Evolutionary conservation across 2,888 invertebrate species (phyloP).

Genomic region (Hypsopygia costalis): DNA sequence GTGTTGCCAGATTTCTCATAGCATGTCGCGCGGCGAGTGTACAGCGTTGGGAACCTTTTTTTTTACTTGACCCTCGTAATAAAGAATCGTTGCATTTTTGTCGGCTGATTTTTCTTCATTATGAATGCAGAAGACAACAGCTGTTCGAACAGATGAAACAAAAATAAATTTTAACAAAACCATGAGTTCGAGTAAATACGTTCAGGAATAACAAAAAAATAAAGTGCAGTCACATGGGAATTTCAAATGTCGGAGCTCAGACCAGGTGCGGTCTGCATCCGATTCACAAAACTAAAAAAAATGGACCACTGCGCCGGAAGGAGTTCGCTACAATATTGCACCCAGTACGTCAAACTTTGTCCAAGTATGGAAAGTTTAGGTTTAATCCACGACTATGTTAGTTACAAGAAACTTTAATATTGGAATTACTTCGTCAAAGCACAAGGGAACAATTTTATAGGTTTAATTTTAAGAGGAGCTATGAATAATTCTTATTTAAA

Average conservation of each 20-base stretch:
- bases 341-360: constrained; percentile 21
- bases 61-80: no score
- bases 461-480: no score
- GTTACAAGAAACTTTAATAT: constrained; percentile 8
- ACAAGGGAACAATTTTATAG: constrained; percentile 3
- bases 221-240: constrained; percentile 12
- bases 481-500: no score
- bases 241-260: constrained; percentile 34
- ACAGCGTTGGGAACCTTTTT: no score
- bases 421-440: constrained; percentile 8
- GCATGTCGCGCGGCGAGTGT: no score
- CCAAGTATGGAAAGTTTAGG: constrained; percentile 15
- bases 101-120: no score
- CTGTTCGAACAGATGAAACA: no score
- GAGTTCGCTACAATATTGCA: constrained; percentile 37
- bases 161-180: no score
- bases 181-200: no score
- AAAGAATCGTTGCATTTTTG: no score
- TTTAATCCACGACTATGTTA: constrained; percentile 11
- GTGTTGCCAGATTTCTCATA: no score
- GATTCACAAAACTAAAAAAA: constrained; percentile 47
- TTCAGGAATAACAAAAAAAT: neutral
- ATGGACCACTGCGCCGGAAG: constrained; percentile 34
- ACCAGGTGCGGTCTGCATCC: constrained; percentile 73
- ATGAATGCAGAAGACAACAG: constrained; percentile 9